A percentile compares a stretch with the other conserved stretches of the same genome.
phyloP scores from a whole-genome alignment of 1,140 invertebrate genomes.

The Vanessa tameamea region DNA sequence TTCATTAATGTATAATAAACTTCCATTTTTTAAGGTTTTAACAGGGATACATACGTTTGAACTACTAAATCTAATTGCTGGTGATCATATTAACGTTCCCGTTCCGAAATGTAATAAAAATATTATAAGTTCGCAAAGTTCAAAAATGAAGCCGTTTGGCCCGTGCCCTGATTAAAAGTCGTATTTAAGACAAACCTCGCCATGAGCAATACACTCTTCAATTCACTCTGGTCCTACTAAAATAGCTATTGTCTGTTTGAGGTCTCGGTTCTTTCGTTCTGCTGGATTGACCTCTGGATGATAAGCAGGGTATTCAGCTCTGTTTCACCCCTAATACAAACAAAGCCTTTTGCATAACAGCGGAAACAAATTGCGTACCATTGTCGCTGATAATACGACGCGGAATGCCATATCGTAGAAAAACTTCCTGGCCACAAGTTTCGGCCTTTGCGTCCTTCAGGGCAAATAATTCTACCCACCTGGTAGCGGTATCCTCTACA shows the following conservation, averaged over 20 bases:
- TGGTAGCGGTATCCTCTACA: constrained; percentile 16
- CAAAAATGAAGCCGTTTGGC: background rate
- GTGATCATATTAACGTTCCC: too few species aligned
- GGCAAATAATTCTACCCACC: constrained; percentile 37
- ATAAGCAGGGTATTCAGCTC: constrained; percentile 31
- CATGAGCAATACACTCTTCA: background rate
- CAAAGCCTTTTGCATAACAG: constrained; percentile 37
- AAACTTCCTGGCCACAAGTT: constrained; percentile 36
- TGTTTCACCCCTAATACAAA: constrained; percentile 30
- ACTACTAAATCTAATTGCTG: too few species aligned
- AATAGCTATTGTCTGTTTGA: constrained; percentile 31
- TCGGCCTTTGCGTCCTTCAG: constrained; percentile 23
- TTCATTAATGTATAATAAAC: too few species aligned
- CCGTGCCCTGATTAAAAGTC: background rate
- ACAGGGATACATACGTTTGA: too few species aligned
- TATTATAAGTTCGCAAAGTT: background rate
- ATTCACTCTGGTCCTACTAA: constrained; percentile 21
- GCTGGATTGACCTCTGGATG: constrained; percentile 45
- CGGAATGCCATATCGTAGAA: constrained; percentile 40
- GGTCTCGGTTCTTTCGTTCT: constrained; percentile 45
- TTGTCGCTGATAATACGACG: constrained; percentile 44
- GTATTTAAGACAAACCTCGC: background rate
- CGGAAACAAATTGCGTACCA: constrained; percentile 38
- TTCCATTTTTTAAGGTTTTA: too few species aligned
- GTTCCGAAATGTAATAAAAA: too few species aligned